These are phyloP conservation scores for Babylonia areolata DNA, from an alignment of 1,140 invertebrate species.

Conservation along the genomic window DNA sequence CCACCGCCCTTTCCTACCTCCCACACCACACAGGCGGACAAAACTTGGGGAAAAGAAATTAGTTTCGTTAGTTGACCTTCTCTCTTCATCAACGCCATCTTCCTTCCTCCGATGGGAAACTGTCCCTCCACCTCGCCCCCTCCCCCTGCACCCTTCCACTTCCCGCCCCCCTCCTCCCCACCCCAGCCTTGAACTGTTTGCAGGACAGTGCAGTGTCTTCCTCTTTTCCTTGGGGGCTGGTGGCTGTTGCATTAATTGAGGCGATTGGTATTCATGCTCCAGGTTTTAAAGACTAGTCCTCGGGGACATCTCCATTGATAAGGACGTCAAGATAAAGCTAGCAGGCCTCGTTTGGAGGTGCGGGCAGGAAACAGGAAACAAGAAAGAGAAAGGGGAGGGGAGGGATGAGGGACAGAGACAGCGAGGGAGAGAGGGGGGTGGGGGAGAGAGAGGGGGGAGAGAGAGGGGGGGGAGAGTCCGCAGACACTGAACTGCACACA, in stretches of 20 bases:
- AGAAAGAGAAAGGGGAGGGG: not conserved
- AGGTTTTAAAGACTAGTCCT: not conserved
- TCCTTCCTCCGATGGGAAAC: not conserved
- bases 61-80: not conserved
- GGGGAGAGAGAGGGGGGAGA: slow-evolving; percentile 26
- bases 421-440: slow-evolving; percentile 17
- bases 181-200: not conserved
- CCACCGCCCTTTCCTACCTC: not conserved
- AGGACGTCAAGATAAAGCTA: not conserved
- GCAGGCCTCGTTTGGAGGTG: not conserved
- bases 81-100: not conserved
- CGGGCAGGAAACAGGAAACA: too few relatives aligned
- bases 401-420: slow-evolving; percentile 6
- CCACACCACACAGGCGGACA: not conserved
- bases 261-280: slow-evolving; percentile 3
- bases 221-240: too few relatives aligned
- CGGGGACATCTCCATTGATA: not conserved
- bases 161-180: not conserved
- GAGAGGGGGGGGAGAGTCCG: not conserved
- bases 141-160: not conserved
- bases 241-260: slow-evolving; percentile 6
- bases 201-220: not conserved
- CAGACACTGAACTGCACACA: too few relatives aligned
- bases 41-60: not conserved
- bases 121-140: not conserved